Conservation (phyloP, 2,113 vertebrate genomes). For the Rhabdomys dilectus region DNA sequence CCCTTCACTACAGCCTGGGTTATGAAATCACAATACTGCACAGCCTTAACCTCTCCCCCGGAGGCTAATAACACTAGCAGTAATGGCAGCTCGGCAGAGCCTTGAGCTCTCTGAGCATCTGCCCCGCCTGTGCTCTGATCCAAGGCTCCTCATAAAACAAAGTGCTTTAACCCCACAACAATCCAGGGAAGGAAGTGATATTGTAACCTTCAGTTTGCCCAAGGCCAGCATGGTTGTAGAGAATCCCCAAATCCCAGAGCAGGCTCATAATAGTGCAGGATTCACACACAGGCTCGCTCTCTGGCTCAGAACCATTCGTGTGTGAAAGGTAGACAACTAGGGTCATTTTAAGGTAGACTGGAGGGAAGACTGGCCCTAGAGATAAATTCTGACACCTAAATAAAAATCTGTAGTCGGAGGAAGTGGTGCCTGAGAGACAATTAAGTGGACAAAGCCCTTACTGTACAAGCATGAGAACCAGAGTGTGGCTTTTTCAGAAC, state of each 20-base stretch:
- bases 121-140: not conserved
- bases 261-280: not conserved
- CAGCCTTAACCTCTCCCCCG: not conserved
- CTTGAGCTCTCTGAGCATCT: not conserved
- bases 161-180: not conserved
- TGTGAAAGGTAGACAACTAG: not conserved
- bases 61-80: not conserved
- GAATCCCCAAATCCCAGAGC: not conserved
- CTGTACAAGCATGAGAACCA: not conserved
- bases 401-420: not conserved
- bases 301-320: not conserved
- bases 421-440: too few species aligned
- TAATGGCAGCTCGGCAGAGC: not conserved
- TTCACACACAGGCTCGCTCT: not conserved
- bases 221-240: not conserved
- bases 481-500: not conserved
- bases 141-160: not conserved
- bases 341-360: slow-evolving; percentile 2
- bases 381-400: not conserved
- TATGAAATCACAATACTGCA: slow-evolving; percentile 15
- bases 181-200: not conserved
- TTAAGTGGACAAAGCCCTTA: not conserved
- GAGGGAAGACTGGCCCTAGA: slow-evolving; percentile 6
- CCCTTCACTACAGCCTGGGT: not conserved
- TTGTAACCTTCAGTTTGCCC: not conserved